Evolutionary conservation across 2,888 invertebrate species (phyloP), one percentile per base, ranked within the genome.

Genomic region (Stenotaenia linearis): DNA sequence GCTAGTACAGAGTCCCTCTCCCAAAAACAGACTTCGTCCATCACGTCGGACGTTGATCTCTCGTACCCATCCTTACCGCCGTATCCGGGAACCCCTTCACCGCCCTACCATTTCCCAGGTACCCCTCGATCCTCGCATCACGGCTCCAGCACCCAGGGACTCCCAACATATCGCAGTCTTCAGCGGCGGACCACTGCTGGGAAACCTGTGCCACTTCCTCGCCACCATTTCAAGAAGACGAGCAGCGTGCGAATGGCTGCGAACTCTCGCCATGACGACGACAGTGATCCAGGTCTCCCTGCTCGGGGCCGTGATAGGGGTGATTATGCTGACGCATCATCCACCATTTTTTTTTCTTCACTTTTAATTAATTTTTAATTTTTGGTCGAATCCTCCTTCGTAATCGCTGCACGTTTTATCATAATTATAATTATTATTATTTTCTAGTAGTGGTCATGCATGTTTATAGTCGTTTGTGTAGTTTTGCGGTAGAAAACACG

Each of bases 1-100:
- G 84, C 85, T 81, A 85, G 85, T 82, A 84, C 84, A 75, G 84
- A 85, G 81, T 84, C 84, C 81, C 82, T 85, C 81, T 83, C 84
- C 81, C 81, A 83, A 81, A 74, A 78, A 15, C 78, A 69, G 74
- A 35, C 28, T 10, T 77, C 81, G 25, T 82, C 82, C 79, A 82
- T 81, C 75, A 80, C 82, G 56, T 81, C 82, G 61, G 81, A 82
- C 78, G 78, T 78, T 50, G 80, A 79, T 75, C 79, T 81, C 7
- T 79, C 79, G 37, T 79, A 79, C 21, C 79, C 79, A 69, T 79
- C 79, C 28, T 40, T 79, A 21, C 79, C 79, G 35, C 79, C 79
- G 32, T 79, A 45, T 37, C 79, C 79, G n/a, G 79, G 79, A 76
- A 79, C 80, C 61, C 80, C 81, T n/a, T 80, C 80, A n/a, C 80